phyloP scores from a whole-genome alignment of 2,888 invertebrate species.

The Heliothis peltigera region DNA sequence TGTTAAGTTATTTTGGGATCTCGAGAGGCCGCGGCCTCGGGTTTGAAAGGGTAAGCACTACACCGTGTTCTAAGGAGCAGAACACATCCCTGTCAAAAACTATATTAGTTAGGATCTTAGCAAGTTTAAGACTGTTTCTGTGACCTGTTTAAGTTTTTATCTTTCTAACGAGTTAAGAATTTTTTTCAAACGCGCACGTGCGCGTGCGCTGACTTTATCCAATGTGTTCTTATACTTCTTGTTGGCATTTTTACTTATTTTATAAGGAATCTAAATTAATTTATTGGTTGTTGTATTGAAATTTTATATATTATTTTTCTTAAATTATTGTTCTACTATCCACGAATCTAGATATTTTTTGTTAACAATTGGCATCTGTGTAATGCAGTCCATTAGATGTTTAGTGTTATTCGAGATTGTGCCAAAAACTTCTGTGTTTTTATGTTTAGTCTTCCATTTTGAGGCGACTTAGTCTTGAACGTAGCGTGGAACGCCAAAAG shows the following conservation, averaged over 20 bases:
- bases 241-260: constrained; percentile 90
- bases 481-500: constrained; percentile 63
- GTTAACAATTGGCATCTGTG: constrained; percentile 83
- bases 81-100: constrained; percentile 89
- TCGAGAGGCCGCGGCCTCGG: constrained; percentile 74
- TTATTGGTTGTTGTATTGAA: constrained; percentile 90
- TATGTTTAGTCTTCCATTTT: constrained; percentile 63
- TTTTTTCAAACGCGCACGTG: constrained; percentile 70
- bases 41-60: constrained; percentile 79
- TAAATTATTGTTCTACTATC: constrained; percentile 86
- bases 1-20: constrained; percentile 84
- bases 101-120: constrained; percentile 89
- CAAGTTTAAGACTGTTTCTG: constrained; percentile 90
- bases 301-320: constrained; percentile 83
- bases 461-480: constrained; percentile 50
- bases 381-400: constrained; percentile 84
- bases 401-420: constrained; percentile 70
- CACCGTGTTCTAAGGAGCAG: constrained; percentile 89
- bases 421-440: constrained; percentile 75
- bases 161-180: constrained; percentile 85
- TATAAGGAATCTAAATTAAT: constrained; percentile 90
- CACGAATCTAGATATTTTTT: constrained; percentile 77
- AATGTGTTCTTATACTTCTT: constrained; percentile 90
- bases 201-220: constrained; percentile 78
- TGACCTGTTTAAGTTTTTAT: constrained; percentile 90